Percentiles rank a stretch among this genome's conserved stretches.
These are phyloP conservation scores for Caenorhabditis brenneri DNA, from an alignment of 1,140 invertebrate genomes.

Conservation along the genomic window DNA sequence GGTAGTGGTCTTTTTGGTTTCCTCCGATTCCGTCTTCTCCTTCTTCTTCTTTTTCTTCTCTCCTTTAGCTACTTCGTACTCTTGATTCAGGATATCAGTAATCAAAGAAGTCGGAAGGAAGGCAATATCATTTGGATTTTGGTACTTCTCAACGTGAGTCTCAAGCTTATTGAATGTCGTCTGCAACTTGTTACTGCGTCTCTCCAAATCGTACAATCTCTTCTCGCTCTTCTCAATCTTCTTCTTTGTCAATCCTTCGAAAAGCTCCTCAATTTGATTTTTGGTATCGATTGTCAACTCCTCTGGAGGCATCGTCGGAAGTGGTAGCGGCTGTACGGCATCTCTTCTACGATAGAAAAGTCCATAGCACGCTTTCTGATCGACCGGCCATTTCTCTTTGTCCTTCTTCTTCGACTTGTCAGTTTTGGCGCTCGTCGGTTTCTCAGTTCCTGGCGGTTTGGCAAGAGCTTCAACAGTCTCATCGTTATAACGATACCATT, in stretches of 20 bases:
- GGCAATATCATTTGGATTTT: constrained; percentile 51
- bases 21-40: neutral
- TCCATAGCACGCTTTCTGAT: constrained; percentile 66
- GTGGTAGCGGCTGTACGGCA: neutral
- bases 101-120: constrained; percentile 61
- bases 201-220: constrained; percentile 13
- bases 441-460: constrained; percentile 44
- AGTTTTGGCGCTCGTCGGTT: neutral
- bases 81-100: constrained; percentile 52
- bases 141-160: constrained; percentile 35
- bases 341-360: constrained; percentile 56
- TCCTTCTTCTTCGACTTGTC: constrained; percentile 54
- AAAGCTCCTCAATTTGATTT: constrained; percentile 4
- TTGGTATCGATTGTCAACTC: neutral
- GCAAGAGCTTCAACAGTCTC: constrained; percentile 29
- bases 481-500: constrained; percentile 70
- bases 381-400: constrained; percentile 51
- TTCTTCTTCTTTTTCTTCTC: constrained; percentile 23
- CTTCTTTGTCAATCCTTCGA: constrained; percentile 22
- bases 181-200: constrained; percentile 32
- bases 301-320: neutral
- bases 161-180: constrained; percentile 52
- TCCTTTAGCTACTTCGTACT: constrained; percentile 5
- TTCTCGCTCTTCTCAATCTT: constrained; percentile 30
- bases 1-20: neutral